Percentiles rank a stretch among this genome's conserved stretches.
These are phyloP conservation scores for Diabrotica undecimpunctata DNA, from an alignment of 1,140 invertebrate genomes.

Conservation along the genomic window DNA sequence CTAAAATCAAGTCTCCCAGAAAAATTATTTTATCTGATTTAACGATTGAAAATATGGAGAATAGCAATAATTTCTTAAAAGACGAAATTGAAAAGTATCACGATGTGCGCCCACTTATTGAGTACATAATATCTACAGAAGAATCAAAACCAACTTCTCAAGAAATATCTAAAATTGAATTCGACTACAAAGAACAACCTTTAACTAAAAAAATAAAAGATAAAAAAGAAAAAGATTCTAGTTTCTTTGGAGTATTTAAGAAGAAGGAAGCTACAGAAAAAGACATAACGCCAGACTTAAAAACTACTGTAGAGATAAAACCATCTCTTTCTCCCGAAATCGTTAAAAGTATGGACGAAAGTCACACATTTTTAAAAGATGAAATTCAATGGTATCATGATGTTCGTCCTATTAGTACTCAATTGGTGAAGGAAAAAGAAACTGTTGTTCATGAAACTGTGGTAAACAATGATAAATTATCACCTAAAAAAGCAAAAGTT, in stretches of 20 bases:
- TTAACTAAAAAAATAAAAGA: neutral
- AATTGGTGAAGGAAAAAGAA: neutral
- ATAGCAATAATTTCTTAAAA: constrained; percentile 31
- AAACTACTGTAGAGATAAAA: neutral
- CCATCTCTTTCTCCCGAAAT: neutral
- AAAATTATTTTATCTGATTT: constrained; percentile 21
- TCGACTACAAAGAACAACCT: neutral
- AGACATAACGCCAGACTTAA: too few relatives aligned
- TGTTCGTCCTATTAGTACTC: constrained; percentile 5
- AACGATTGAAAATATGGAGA: constrained; percentile 15
- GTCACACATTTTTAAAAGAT: constrained; percentile 16
- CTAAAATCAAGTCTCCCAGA: neutral
- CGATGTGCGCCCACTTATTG: constrained; percentile 20
- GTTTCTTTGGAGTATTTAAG: neutral
- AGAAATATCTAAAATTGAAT: neutral
- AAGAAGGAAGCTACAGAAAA: neutral
- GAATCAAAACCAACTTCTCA: neutral
- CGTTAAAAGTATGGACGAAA: constrained; percentile 14
- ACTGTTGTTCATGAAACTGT: neutral
- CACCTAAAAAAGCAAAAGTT: constrained; percentile 1
- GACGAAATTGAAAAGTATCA: constrained; percentile 30
- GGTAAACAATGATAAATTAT: neutral
- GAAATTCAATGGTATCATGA: constrained; percentile 21
- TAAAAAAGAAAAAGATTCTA: neutral
- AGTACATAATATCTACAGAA: neutral